Base-by-base conservation (phyloP, 2,888 invertebrate species). In the Zaprionus bogoriensis region DNA sequence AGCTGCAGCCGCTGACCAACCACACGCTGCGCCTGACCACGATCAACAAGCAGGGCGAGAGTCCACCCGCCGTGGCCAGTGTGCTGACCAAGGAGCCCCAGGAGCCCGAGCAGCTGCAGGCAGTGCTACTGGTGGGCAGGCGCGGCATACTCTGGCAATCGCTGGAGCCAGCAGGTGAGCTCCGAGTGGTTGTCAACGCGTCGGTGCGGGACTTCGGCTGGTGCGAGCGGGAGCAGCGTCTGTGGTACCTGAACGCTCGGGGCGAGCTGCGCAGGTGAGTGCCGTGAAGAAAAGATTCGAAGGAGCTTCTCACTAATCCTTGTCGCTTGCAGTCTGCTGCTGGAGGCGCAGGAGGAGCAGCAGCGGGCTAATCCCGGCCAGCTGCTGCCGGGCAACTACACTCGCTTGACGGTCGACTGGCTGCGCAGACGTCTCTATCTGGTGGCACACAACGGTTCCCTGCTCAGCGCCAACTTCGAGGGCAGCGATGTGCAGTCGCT, bases 401-500 rank as follows among this genome's bases (percentile, higher is more conserved):
- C 14, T 3, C 94, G 94, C 70, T 87, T 96, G 6, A 95, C 96
- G 1, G 93, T 97, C 0, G 98, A 98, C 90, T 98, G 98, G 98
- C 91, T 98, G 28, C 96, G 96, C 87, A 93, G 95, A 63, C 94
- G 96, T 59, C 92, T 98, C 2, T 98, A 97, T 84, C 93, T 98
- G 53, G 92, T 97, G 25, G 96, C 95, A 0, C 94, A 96, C 90
- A 7, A 30, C 0, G 9, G 14, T 12, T 6, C n/a, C 3, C 22
- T 80, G 5, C 19, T 76, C 1, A 74, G 59, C 45, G 54, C 52
- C 12, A 57, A 68, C 6, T 19, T 63, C 10, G 47, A 51, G 1
- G 78, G 71, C 0, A 57, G n/a, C 4, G 5, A 53, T 1, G 27
- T 48, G 4, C 42, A 28, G 3, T 4, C 7, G 3, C 4, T 50